Percentiles rank a stretch among this genome's conserved stretches.
phyloP scores from a whole-genome alignment of 2,888 invertebrate species.

The Apocheima hispidaria region DNA sequence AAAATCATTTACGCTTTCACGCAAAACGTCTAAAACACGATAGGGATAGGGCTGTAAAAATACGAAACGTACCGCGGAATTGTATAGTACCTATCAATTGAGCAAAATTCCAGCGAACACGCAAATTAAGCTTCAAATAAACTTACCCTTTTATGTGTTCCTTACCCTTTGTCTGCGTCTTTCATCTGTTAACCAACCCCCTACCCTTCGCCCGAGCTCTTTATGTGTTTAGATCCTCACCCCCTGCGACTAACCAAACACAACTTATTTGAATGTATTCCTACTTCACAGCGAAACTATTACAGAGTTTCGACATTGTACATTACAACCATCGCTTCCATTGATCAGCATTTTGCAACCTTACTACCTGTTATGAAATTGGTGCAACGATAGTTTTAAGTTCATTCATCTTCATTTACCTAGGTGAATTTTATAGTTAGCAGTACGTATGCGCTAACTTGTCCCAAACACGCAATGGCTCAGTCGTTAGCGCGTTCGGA shows the following conservation, averaged over 20 bases:
- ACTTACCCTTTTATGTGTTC: constrained; percentile 87
- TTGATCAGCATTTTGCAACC: constrained; percentile 70
- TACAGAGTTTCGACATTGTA: constrained; percentile 79
- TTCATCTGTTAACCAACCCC: constrained; percentile 89
- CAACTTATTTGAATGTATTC: constrained; percentile 81
- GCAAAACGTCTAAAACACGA: constrained; percentile 83
- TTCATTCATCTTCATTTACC: constrained; percentile 20
- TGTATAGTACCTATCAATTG: constrained; percentile 74
- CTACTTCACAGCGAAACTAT: constrained; percentile 77
- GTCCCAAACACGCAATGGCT: not conserved
- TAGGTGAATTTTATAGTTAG: not conserved
- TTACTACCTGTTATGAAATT: constrained; percentile 70
- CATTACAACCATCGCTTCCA: constrained; percentile 83
- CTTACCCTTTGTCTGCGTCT: constrained; percentile 93
- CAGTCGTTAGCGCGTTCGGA: too few species aligned
- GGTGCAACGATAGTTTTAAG: constrained; percentile 72
- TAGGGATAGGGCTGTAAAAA: constrained; percentile 80
- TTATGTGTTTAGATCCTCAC: constrained; percentile 86
- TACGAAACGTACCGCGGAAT: constrained; percentile 78
- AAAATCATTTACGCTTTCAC: constrained; percentile 87
- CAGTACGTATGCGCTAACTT: constrained; percentile 1
- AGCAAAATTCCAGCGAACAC: constrained; percentile 85
- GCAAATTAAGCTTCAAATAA: constrained; percentile 86
- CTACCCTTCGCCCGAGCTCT: constrained; percentile 84
- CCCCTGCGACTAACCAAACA: constrained; percentile 83